phyloP scores from a whole-genome alignment of 2,113 vertebrate species.

The Bos taurus region DNA sequence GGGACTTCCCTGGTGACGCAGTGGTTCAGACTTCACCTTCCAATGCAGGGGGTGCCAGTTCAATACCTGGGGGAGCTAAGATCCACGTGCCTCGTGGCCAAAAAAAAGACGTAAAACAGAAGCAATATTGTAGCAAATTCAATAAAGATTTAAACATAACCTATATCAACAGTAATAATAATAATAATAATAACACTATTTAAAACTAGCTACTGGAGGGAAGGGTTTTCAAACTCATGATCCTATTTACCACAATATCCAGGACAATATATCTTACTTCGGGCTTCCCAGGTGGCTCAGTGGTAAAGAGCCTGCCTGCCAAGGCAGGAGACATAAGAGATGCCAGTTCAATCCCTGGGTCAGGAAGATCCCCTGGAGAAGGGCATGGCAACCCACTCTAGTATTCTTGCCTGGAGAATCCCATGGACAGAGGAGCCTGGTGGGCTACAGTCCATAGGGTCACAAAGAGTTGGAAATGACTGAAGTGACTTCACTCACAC shows the following conservation, averaged over 20 bases:
- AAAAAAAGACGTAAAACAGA: background rate
- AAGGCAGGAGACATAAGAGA: background rate
- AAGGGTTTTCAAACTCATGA: background rate
- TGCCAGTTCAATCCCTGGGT: background rate
- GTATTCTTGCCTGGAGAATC: too few relatives aligned
- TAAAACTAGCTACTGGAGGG: background rate
- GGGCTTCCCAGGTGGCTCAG: background rate
- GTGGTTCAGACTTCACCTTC: background rate
- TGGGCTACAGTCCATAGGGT: background rate
- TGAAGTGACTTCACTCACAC: background rate
- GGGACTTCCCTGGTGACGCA: background rate
- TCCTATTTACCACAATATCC: background rate
- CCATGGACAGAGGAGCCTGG: background rate
- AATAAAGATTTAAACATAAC: background rate
- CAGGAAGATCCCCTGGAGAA: background rate
- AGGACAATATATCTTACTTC: background rate
- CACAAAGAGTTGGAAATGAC: background rate
- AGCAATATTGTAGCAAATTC: background rate
- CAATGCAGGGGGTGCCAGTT: background rate
- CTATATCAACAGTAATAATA: background rate
- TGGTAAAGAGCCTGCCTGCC: background rate
- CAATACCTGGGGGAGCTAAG: background rate
- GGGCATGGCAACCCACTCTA: too few relatives aligned
- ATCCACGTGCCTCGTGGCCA: background rate
- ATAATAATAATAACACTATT: background rate